These are phyloP conservation scores for Drosophila merina DNA, from an alignment of 2,888 invertebrate species.

Conservation along the genomic window DNA sequence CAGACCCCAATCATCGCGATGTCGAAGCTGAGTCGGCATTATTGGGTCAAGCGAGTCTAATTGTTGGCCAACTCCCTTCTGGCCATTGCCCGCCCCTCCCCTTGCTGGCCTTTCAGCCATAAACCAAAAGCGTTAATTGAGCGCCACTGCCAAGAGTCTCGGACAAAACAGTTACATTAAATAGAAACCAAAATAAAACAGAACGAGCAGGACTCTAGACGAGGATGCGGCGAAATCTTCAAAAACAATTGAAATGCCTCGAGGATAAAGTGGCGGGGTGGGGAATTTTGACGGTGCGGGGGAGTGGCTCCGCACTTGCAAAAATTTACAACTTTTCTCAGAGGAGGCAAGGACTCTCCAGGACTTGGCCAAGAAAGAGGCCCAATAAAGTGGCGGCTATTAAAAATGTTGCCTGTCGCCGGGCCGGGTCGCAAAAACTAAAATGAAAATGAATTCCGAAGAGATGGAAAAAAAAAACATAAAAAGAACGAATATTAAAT, in stretches of 20 bases:
- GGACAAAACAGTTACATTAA: constrained; percentile 57
- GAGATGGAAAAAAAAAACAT: background rate
- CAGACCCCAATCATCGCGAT: constrained; percentile 19
- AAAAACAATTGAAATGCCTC: constrained; percentile 48
- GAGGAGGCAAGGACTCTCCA: background rate
- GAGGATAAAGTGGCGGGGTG: background rate
- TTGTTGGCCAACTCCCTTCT: constrained; percentile 45
- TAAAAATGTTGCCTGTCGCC: constrained; percentile 66
- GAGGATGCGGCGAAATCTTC: background rate
- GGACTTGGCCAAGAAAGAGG: constrained; percentile 14
- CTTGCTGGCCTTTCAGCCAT: constrained; percentile 40
- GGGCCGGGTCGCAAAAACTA: constrained; percentile 37
- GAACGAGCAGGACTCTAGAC: background rate
- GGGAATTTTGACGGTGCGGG: no score
- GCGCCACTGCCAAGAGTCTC: constrained; percentile 45
- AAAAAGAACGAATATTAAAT: background rate
- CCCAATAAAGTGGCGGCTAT: constrained; percentile 59
- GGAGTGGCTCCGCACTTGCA: constrained; percentile 45
- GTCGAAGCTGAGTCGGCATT: constrained; percentile 42
- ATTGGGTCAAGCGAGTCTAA: constrained; percentile 54
- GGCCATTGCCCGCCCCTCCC: constrained; percentile 9
- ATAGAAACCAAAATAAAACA: constrained; percentile 39
- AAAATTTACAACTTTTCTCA: constrained; percentile 67
- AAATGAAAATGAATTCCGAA: constrained; percentile 49
- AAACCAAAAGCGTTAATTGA: constrained; percentile 75